These are phyloP conservation scores for Patella pellucida DNA, from an alignment of 2,888 invertebrate species.

Conservation along the genomic window DNA sequence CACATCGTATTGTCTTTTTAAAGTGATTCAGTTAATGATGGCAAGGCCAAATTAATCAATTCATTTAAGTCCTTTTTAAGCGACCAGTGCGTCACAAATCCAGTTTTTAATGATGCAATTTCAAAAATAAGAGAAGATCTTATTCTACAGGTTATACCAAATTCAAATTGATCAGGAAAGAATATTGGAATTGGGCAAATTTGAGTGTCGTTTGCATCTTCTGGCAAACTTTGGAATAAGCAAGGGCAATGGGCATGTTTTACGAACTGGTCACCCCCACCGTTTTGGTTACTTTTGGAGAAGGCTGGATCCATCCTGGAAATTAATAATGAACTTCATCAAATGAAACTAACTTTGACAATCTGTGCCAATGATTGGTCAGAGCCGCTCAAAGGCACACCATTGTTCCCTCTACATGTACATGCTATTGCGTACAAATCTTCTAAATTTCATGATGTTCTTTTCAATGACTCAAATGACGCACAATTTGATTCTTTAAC, in stretches of 20 bases:
- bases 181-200: neutral
- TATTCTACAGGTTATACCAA: neutral
- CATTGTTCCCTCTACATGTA: neutral
- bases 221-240: neutral
- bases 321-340: neutral
- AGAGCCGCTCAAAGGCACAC: neutral
- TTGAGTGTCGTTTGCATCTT: neutral
- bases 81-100: slow-evolving; percentile 6
- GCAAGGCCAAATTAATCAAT: neutral
- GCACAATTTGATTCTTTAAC: no score
- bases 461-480: no score
- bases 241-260: slow-evolving; percentile 7
- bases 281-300: neutral
- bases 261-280: neutral
- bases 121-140: neutral
- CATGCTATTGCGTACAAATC: no score
- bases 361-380: neutral
- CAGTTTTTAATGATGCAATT: neutral
- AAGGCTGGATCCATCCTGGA: neutral
- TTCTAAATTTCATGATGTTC: no score
- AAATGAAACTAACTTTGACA: neutral
- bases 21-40: neutral
- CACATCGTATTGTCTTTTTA: neutral
- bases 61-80: slow-evolving; percentile 7
- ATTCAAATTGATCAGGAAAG: neutral